Evolutionary conservation across 2,888 invertebrate species (phyloP).

Genomic region (Campoletis raptor): DNA sequence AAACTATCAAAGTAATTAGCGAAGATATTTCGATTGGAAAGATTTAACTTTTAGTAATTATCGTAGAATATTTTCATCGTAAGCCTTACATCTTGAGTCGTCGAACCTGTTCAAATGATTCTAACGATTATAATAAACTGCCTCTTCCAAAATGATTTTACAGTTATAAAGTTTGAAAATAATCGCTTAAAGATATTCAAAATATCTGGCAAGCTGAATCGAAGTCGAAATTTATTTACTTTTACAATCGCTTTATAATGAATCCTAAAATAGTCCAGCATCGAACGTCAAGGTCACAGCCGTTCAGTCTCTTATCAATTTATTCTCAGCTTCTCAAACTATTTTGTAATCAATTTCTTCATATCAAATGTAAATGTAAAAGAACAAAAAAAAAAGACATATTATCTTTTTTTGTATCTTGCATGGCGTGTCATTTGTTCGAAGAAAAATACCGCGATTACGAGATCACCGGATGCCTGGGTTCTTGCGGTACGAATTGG

Average conservation of each 20-base stretch:
- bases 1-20: neutral
- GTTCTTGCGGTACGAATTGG: conserved; percentile 65
- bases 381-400: neutral
- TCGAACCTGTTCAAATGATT: neutral
- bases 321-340: neutral
- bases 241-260: neutral
- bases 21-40: neutral
- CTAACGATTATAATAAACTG: neutral
- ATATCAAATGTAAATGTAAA: neutral
- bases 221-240: neutral
- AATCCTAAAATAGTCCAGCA: neutral
- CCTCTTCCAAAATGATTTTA: too few species aligned
- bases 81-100: neutral
- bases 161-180: too few species aligned
- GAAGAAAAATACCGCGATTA: conserved; percentile 15
- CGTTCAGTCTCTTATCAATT: neutral
- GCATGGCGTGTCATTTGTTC: neutral
- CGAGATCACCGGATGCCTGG: conserved; percentile 67
- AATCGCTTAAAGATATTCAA: too few species aligned
- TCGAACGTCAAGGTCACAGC: neutral
- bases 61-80: neutral
- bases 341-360: neutral
- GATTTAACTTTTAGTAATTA: neutral
- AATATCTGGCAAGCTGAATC: too few species aligned
- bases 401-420: neutral